A percentile compares a stretch with the other conserved stretches of the same genome.
These are phyloP conservation scores for Rosalia funebris DNA, from an alignment of 2,888 invertebrate genomes.

Conservation along the genomic window DNA sequence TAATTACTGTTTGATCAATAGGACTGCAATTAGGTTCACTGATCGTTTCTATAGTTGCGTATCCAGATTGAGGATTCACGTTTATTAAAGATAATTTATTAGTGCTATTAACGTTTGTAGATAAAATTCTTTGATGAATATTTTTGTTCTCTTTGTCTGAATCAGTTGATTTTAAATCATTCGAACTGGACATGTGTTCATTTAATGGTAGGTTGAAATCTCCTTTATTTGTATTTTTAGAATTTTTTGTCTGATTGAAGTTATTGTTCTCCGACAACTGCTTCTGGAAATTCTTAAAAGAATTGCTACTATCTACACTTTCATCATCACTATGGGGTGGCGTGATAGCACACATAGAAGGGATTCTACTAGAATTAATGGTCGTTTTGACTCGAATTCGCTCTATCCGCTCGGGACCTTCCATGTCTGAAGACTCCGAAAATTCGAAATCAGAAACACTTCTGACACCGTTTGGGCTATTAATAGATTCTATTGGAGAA, in stretches of 20 bases:
- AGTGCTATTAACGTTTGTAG: conserved; percentile 43
- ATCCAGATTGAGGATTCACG: conserved; percentile 60
- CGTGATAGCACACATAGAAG: conserved; percentile 92
- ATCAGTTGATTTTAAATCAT: conserved; percentile 39
- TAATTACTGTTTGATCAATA: neutral
- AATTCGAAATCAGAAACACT: conserved; percentile 83
- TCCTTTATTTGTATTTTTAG: conserved; percentile 31
- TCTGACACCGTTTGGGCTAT: conserved; percentile 75
- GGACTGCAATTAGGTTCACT: conserved; percentile 43
- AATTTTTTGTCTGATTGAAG: conserved; percentile 30
- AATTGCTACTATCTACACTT: conserved; percentile 65
- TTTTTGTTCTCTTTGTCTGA: conserved; percentile 42
- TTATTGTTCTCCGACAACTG: conserved; percentile 45
- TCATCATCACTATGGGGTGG: conserved; percentile 90
- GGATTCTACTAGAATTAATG: conserved; percentile 87
- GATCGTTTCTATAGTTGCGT: conserved; percentile 60
- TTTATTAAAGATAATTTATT: conserved; percentile 57
- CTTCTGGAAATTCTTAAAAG: conserved; percentile 44
- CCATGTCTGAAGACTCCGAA: conserved; percentile 87
- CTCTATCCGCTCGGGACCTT: conserved; percentile 88
- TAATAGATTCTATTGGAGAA: conserved; percentile 80
- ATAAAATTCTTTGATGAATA: conserved; percentile 40
- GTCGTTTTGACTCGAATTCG: conserved; percentile 87
- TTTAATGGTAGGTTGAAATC: too few relatives aligned
- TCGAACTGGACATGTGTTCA: too few relatives aligned